phyloP scores from a whole-genome alignment of 2,113 vertebrate genomes.

The Centrocercus urophasianus region DNA sequence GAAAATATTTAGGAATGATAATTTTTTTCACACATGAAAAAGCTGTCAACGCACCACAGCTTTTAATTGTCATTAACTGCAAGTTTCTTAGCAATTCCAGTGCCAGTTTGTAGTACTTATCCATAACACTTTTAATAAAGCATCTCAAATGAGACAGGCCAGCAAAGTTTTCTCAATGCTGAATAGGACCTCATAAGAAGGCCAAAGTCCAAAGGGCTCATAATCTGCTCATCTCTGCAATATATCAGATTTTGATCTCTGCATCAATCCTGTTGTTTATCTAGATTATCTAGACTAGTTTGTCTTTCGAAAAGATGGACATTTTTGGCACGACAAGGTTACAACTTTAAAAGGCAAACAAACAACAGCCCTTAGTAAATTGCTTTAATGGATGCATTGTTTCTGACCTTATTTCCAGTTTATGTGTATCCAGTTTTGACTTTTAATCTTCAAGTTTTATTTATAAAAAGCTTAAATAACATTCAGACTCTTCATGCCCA shows the following conservation, averaged over 20 bases:
- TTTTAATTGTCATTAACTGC: neutral
- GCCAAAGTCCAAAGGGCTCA: neutral
- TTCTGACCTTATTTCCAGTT: neutral
- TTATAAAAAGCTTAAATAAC: neutral
- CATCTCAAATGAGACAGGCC: neutral
- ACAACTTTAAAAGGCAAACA: neutral
- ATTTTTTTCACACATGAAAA: constrained; percentile 15
- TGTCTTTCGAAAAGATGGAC: neutral
- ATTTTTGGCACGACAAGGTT: neutral
- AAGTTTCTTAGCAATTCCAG: neutral
- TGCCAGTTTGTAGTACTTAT: neutral
- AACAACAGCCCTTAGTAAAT: neutral
- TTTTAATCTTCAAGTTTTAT: neutral
- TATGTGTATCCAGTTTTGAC: neutral
- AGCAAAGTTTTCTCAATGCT: neutral
- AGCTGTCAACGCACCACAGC: neutral
- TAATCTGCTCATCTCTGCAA: neutral
- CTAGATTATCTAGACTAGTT: neutral
- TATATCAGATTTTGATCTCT: neutral
- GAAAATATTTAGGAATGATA: neutral
- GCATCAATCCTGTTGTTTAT: neutral
- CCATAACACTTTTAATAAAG: neutral
- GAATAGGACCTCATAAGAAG: neutral
- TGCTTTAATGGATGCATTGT: neutral
- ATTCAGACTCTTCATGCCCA: neutral